Evolutionary conservation across 2,888 invertebrate genomes (phyloP).

Genomic region (Folsomia candida): DNA sequence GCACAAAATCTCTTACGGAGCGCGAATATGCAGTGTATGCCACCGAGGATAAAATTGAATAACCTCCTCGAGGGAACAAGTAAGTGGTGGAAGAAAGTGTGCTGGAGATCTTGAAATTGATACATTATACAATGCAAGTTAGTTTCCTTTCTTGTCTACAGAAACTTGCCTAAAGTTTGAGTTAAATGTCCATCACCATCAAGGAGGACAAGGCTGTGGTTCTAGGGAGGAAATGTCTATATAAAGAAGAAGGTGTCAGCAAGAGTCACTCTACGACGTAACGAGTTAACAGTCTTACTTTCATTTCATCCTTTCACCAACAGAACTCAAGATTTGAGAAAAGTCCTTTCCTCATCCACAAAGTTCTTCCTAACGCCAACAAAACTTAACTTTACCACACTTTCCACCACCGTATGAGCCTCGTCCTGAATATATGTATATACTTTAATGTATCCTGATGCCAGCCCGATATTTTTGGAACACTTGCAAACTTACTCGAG

Average conservation of each 20-base stretch:
- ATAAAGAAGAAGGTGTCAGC: not conserved
- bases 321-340: constrained; percentile 2
- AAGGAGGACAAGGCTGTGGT: too few relatives aligned
- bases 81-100: too few relatives aligned
- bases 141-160: not conserved
- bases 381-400: not conserved
- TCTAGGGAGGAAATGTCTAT: not conserved
- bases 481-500: not conserved
- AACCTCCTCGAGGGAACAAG: too few relatives aligned
- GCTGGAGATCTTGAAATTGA: too few relatives aligned
- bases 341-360: not conserved
- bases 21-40: too few relatives aligned
- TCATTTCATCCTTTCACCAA: constrained; percentile 9
- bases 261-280: not conserved
- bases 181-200: not conserved
- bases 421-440: too few relatives aligned
- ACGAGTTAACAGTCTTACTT: constrained; percentile 7
- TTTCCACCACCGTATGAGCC: not conserved
- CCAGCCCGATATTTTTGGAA: too few relatives aligned
- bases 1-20: too few relatives aligned
- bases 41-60: too few relatives aligned
- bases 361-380: not conserved
- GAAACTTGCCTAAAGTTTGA: not conserved
- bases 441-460: too few relatives aligned
- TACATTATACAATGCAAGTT: not conserved